phyloP scores from a whole-genome alignment of 2,113 vertebrate genomes.

The Eublepharis macularius region DNA sequence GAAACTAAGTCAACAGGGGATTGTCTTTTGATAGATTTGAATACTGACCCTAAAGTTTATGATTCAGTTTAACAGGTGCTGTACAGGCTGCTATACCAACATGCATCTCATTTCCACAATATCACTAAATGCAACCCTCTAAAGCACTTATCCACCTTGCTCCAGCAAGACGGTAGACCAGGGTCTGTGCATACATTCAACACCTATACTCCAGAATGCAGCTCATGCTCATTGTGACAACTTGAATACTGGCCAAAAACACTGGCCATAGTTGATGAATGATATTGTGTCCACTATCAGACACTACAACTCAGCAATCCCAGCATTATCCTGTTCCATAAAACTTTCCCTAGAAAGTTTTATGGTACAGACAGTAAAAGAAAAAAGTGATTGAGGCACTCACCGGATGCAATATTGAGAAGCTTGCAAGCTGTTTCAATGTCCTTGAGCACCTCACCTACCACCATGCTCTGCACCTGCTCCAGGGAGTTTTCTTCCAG shows the following conservation, averaged over 20 bases:
- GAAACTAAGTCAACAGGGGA: background rate
- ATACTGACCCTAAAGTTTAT: background rate
- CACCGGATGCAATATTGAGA: slow-evolving; percentile 93
- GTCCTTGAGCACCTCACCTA: slow-evolving; percentile 96
- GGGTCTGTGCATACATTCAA: background rate
- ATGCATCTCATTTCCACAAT: background rate
- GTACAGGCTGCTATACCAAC: background rate
- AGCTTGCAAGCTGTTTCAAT: slow-evolving; percentile 96
- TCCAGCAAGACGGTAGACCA: background rate
- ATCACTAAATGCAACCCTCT: background rate
- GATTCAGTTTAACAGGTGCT: background rate
- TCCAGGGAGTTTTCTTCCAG: slow-evolving; percentile 93
- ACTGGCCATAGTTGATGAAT: too few relatives aligned
- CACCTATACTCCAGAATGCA: too few relatives aligned
- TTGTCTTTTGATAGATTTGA: background rate
- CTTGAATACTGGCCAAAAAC: too few relatives aligned
- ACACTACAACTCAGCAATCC: rapidly evolving
- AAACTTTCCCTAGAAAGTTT: background rate
- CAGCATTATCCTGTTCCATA: background rate
- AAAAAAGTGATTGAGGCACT: background rate
- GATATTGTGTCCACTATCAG: background rate
- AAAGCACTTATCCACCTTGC: background rate
- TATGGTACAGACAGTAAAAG: rapidly evolving
- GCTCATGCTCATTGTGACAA: background rate
- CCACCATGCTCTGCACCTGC: slow-evolving; percentile 96